Evolutionary conservation across 2,888 invertebrate species (phyloP).

Genomic region (Pilophorus perplexus): DNA sequence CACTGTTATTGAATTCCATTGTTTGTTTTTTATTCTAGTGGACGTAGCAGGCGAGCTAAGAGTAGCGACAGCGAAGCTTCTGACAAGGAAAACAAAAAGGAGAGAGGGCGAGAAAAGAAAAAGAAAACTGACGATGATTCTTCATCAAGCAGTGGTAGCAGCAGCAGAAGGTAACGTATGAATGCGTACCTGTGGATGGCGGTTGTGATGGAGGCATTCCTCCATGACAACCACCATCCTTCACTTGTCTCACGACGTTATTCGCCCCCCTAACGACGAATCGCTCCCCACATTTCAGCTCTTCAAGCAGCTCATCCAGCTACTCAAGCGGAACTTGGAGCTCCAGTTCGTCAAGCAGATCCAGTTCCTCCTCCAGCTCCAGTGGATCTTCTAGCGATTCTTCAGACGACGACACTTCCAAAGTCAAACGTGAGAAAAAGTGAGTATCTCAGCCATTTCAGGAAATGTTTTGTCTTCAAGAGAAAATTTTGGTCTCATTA

Average conservation of each 20-base stretch:
- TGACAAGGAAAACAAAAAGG: constrained; percentile 71
- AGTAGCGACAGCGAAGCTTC: constrained; percentile 62
- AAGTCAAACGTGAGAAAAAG: constrained; percentile 55
- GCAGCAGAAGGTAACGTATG: constrained; percentile 61
- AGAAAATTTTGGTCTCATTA: neutral
- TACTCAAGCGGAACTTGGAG: constrained; percentile 56
- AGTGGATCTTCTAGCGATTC: constrained; percentile 62
- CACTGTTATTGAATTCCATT: too few relatives aligned
- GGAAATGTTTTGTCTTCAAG: too few relatives aligned
- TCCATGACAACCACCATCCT: too few relatives aligned
- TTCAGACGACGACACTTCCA: constrained; percentile 51
- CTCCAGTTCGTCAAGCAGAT: constrained; percentile 64
- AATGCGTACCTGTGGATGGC: neutral
- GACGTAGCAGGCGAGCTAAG: constrained; percentile 48
- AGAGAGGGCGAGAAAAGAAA: constrained; percentile 61
- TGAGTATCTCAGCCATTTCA: too few relatives aligned
- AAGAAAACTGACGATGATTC: constrained; percentile 59
- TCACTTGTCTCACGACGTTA: too few relatives aligned
- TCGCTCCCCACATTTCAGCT: too few relatives aligned
- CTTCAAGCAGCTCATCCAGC: constrained; percentile 69
- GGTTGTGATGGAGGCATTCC: too few relatives aligned
- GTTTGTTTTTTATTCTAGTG: too few relatives aligned
- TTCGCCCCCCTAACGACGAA: too few relatives aligned
- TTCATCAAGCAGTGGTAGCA: constrained; percentile 77
- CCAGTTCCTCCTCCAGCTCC: constrained; percentile 75